Percentiles rank a stretch among this genome's conserved stretches.
phyloP scores from a whole-genome alignment of 2,113 vertebrate genomes.

The Blennius ocellaris region DNA sequence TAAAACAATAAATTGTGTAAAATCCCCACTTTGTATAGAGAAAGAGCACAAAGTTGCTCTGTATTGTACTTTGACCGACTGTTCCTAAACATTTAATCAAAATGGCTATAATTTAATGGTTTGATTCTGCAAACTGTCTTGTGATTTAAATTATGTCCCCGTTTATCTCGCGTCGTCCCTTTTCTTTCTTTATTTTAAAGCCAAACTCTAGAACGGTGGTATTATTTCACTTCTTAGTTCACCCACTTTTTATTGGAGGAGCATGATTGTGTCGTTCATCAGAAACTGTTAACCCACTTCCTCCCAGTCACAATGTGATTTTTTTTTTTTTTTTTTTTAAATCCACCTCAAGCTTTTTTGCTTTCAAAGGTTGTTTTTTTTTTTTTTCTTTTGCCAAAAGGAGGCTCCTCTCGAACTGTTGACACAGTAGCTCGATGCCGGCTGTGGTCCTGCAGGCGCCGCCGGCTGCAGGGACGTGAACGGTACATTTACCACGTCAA shows the following conservation, averaged over 20 bases:
- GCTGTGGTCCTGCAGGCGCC: slow-evolving; percentile 10
- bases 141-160: slow-evolving; percentile 43
- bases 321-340: slow-evolving; percentile 30
- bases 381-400: slow-evolving; percentile 67
- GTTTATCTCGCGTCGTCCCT: slow-evolving; percentile 4
- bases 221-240: slow-evolving; percentile 33
- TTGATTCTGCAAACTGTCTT: slow-evolving; percentile 87
- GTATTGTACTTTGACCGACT: slow-evolving; percentile 69
- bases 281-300: slow-evolving; percentile 4
- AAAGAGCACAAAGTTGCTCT: slow-evolving; percentile 46
- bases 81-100: slow-evolving; percentile 72
- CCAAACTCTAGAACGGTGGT: slow-evolving; percentile 58
- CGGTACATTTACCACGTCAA: slow-evolving; percentile 11
- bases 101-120: slow-evolving; percentile 82
- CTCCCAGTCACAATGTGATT: slow-evolving; percentile 24
- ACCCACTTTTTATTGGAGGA: slow-evolving; percentile 47
- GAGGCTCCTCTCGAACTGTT: slow-evolving; percentile 55
- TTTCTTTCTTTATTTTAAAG: slow-evolving; percentile 41
- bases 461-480: slow-evolving; percentile 21
- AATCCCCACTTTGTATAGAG: slow-evolving; percentile 51
- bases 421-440: slow-evolving; percentile 19
- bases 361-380: slow-evolving; percentile 55
- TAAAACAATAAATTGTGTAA: slow-evolving; percentile 56
- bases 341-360: slow-evolving; percentile 30
- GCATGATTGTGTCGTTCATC: slow-evolving; percentile 27